Evolutionary conservation across 35 echinoderm and acorn worm genomes (phyloP).

Genomic region (Amphiura filiformis): DNA sequence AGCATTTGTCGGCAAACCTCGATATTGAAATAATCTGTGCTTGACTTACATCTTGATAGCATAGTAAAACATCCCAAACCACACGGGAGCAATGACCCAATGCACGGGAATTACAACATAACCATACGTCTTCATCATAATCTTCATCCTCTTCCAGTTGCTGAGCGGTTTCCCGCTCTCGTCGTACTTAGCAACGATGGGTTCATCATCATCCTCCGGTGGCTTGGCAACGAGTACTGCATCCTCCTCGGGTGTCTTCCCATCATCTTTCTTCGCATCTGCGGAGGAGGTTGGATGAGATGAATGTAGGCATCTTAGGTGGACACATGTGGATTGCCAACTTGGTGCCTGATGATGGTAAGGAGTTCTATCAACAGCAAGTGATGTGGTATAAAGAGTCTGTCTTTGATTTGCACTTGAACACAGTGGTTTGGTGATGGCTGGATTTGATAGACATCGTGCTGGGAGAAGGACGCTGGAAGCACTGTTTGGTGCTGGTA

Average conservation of each 20-base stretch:
- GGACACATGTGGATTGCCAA: neutral
- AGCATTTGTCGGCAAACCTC: too few species aligned
- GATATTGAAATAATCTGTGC: too few species aligned
- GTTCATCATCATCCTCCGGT: constrained; percentile 62
- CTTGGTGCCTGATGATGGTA: neutral
- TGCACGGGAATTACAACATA: constrained; percentile 96
- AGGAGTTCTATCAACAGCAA: too few species aligned
- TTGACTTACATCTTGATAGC: constrained; percentile 87
- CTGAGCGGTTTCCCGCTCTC: constrained; percentile 79
- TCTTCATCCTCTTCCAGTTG: constrained; percentile 92
- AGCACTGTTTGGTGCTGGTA: too few species aligned
- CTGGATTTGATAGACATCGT: too few species aligned
- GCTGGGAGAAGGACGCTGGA: too few species aligned
- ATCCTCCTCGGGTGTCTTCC: too few species aligned
- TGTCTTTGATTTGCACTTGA: too few species aligned
- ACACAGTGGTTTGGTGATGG: too few species aligned
- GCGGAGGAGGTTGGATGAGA: neutral
- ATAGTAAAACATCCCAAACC: constrained; percentile 96
- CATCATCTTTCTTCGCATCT: neutral
- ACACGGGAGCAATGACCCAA: constrained; percentile 80
- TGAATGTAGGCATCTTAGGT: neutral
- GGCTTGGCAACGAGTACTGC: too few species aligned
- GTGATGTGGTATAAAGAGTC: too few species aligned
- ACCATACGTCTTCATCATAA: constrained; percentile 89
- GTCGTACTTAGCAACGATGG: constrained; percentile 73